phyloP scores from a whole-genome alignment of 1,140 invertebrate species.

The Brachystomella parvula region DNA sequence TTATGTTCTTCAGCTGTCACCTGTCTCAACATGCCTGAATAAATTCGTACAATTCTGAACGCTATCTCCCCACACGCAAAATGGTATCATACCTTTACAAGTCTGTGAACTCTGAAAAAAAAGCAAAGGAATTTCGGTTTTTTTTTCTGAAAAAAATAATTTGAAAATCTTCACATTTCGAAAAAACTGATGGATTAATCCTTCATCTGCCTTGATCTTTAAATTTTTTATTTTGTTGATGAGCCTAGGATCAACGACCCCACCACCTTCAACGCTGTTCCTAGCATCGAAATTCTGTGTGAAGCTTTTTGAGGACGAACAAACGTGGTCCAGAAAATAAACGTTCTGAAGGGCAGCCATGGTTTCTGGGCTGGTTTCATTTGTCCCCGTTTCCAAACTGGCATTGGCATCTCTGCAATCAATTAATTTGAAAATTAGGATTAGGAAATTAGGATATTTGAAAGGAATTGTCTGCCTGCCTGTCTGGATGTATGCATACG shows the following conservation, averaged over 20 bases:
- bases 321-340: slow-evolving; percentile 33
- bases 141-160: neutral
- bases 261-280: slow-evolving; percentile 6
- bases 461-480: no score
- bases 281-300: slow-evolving; percentile 28
- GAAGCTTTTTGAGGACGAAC: slow-evolving; percentile 30
- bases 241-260: neutral
- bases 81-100: slow-evolving; percentile 14
- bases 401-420: neutral
- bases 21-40: slow-evolving; percentile 63
- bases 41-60: slow-evolving; percentile 51
- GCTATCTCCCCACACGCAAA: slow-evolving; percentile 16
- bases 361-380: neutral
- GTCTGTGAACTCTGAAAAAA: slow-evolving; percentile 10
- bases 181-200: neutral
- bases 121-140: neutral
- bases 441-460: no score
- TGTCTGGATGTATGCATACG: no score
- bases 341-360: slow-evolving; percentile 9
- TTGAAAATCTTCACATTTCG: neutral
- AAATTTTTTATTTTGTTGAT: neutral
- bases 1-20: neutral
- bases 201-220: neutral
- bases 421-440: neutral
- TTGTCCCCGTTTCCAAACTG: neutral